These are phyloP conservation scores for Galago senegalensis DNA, from an alignment of 2,797 vertebrate genomes.

Conservation along the genomic window DNA sequence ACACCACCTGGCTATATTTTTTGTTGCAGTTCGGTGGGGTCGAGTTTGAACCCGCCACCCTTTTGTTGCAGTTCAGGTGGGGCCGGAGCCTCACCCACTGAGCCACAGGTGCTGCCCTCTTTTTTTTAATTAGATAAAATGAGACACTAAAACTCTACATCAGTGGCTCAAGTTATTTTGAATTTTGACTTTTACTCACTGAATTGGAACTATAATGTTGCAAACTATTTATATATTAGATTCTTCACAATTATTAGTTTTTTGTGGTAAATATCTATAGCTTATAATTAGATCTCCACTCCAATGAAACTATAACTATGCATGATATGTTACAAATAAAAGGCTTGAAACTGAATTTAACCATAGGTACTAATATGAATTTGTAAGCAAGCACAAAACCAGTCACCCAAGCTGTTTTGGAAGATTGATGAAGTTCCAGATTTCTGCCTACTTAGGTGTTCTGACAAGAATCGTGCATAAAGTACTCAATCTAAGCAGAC, in stretches of 20 bases:
- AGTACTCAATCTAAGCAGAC: not conserved
- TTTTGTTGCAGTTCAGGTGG: too few relatives aligned
- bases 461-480: not conserved
- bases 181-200: slow-evolving; percentile 43
- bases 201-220: not conserved
- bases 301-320: slow-evolving; percentile 10
- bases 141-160: slow-evolving; percentile 23
- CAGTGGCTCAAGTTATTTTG: slow-evolving; percentile 62
- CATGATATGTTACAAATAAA: slow-evolving; percentile 15
- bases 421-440: not conserved
- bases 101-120: not conserved
- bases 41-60: too few relatives aligned
- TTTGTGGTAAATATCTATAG: not conserved
- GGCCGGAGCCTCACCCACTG: too few relatives aligned
- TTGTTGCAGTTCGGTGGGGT: too few relatives aligned
- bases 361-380: not conserved
- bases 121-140: slow-evolving; percentile 55
- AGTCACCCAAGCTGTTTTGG: not conserved
- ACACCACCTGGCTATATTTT: too few relatives aligned
- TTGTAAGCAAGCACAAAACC: not conserved
- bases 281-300: not conserved
- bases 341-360: not conserved
- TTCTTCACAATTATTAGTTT: slow-evolving; percentile 23
- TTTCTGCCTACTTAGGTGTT: not conserved
- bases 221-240: not conserved